A percentile compares a stretch with the other conserved stretches of the same genome.
These are phyloP conservation scores for Clarias batrachus DNA, from an alignment of 2,113 vertebrate species.

Conservation along the genomic window DNA sequence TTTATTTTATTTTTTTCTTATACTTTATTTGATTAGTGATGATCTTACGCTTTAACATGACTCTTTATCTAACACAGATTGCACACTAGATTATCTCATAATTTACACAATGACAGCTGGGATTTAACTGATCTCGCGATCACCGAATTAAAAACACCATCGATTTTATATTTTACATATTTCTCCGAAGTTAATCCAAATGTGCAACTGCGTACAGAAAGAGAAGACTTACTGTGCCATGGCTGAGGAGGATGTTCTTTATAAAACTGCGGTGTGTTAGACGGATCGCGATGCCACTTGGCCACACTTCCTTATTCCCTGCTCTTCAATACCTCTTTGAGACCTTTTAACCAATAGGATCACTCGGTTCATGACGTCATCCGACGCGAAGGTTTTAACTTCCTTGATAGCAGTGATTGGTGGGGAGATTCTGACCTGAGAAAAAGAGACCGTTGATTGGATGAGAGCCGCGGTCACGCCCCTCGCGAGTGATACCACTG, in stretches of 20 bases:
- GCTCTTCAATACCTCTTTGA: not conserved
- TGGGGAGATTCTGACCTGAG: slow-evolving; percentile 54
- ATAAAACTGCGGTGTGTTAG: slow-evolving; percentile 42
- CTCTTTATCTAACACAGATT: not conserved
- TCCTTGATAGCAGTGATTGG: slow-evolving; percentile 60
- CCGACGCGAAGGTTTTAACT: not conserved
- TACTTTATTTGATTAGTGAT: no score
- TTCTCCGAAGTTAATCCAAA: no score
- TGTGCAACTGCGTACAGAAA: not conserved
- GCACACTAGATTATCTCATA: not conserved
- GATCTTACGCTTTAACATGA: not conserved
- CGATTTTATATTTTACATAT: not conserved
- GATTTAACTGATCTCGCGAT: not conserved
- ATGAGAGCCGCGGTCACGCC: not conserved
- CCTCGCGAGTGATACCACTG: not conserved
- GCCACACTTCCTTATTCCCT: slow-evolving; percentile 65
- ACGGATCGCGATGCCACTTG: not conserved
- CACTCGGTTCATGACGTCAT: slow-evolving; percentile 48
- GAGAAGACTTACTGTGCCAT: slow-evolving; percentile 72
- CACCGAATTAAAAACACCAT: not conserved
- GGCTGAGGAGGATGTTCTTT: slow-evolving; percentile 29
- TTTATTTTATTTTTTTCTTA: not conserved
- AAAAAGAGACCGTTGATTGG: not conserved
- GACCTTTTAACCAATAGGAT: not conserved
- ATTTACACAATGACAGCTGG: not conserved